Base-by-base conservation (phyloP, 2,113 vertebrate species). In the Rhombomys opimus region DNA sequence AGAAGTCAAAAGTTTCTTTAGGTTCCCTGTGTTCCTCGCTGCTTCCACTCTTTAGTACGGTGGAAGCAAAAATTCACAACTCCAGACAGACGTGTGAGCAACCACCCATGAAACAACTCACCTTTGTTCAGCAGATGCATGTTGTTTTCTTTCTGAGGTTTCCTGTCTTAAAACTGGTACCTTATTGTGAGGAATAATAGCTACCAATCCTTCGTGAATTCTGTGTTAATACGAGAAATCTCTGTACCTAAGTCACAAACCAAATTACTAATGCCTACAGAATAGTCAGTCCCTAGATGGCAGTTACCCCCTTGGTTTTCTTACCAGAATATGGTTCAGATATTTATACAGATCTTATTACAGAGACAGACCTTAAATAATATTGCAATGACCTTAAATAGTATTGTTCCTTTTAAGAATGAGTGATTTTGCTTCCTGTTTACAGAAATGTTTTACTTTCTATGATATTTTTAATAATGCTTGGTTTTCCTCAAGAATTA, bases 381-480 rank as follows among this genome's bases (percentile, higher is more conserved):
- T 41, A 68, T 18, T 50, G 17, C 23, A 50, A 6, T 70, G 38
- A 72, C 78, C 61, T 76, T 81, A 92, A 95, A 76, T 54, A 68
- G 78, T 25, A 88, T 67, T 52, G 3, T 90, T 52, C 46, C 80
- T 85, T 91, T 96, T 38, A 77, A 91, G 87, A 91, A n/a, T 75
- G 78, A 81, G 25, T 41, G 54, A 63, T 46, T 65, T 50, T 73
- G 35, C 50, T 22, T 80, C n/a, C 18, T 18, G 27, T 27, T 63
- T 93, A 85, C 5, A 87, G 89, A 92, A 94, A 87, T 86, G 90
- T 77, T 90, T 94, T 87, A 25, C 61, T 95, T 92, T 88, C 59
- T 92, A 30, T 81, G n/a, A 87, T 85, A 80, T 78, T 63, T 23
- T 90, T 92, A 77, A 81, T 57, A 81, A 94, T n/a, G 50, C 89